Evolutionary conservation across 2,888 invertebrate species (phyloP).

Genomic region (Drosophila picticornis): DNA sequence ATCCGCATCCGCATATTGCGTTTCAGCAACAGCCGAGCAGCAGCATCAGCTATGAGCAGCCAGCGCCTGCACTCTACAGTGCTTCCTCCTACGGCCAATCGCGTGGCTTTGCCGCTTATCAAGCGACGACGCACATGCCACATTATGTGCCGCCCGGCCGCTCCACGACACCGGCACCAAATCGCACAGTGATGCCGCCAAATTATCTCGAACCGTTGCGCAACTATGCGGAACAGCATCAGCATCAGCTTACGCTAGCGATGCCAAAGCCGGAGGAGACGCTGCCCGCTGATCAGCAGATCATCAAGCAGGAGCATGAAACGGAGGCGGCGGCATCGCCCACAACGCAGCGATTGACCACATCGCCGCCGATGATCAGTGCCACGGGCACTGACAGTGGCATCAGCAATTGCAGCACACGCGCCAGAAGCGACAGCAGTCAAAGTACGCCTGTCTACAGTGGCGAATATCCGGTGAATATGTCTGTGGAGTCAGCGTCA

Average conservation of each 20-base stretch:
- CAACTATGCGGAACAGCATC: conserved; percentile 58
- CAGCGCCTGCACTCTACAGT: conserved; percentile 66
- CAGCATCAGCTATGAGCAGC: conserved; percentile 58
- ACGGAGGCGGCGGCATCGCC: conserved; percentile 45
- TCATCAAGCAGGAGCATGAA: conserved; percentile 52
- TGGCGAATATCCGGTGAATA: conserved; percentile 76
- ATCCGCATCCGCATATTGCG: conserved; percentile 13
- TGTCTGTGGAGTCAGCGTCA: conserved; percentile 79
- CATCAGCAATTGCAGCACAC: conserved; percentile 78
- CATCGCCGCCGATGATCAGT: conserved; percentile 78
- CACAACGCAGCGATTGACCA: conserved; percentile 63
- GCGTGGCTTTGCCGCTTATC: conserved; percentile 63
- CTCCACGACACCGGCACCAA: conserved; percentile 69
- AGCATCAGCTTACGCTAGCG: conserved; percentile 33
- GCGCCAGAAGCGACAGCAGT: conserved; percentile 73
- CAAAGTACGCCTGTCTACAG: conserved; percentile 80
- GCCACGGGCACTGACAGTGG: conserved; percentile 81
- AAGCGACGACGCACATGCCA: conserved; percentile 30
- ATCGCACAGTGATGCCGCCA: conserved; percentile 72
- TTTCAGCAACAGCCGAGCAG: conserved; percentile 23
- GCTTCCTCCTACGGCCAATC: conserved; percentile 63
- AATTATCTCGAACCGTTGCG: conserved; percentile 67
- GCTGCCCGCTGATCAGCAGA: conserved; percentile 21
- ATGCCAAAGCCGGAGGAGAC: conserved; percentile 62
- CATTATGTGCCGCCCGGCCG: conserved; percentile 67